These are phyloP conservation scores for Limnephilus lunatus DNA, from an alignment of 2,888 invertebrate genomes.

Conservation along the genomic window DNA sequence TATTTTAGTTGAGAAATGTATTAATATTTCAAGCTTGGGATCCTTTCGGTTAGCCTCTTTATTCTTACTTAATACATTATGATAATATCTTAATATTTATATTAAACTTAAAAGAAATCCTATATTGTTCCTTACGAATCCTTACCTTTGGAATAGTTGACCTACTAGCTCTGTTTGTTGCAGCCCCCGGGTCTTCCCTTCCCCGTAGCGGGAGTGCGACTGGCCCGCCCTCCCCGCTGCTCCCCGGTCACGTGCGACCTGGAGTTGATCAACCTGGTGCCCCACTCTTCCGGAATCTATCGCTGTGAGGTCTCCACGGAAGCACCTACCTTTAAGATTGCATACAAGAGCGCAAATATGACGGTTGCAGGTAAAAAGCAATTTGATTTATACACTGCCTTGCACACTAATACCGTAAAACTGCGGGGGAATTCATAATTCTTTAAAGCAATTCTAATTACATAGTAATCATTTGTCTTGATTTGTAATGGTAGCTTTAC, in stretches of 20 bases:
- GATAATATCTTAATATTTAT: too few relatives aligned
- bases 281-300: constrained; percentile 73
- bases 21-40: too few relatives aligned
- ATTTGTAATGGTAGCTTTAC: too few relatives aligned
- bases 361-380: constrained; percentile 73
- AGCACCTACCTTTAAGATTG: constrained; percentile 74
- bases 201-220: constrained; percentile 56
- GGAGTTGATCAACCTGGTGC: constrained; percentile 70
- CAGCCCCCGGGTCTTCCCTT: constrained; percentile 62
- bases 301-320: constrained; percentile 78
- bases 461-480: too few relatives aligned
- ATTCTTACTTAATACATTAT: too few relatives aligned
- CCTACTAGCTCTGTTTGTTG: constrained; percentile 21
- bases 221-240: constrained; percentile 68
- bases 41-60: neutral
- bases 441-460: too few relatives aligned
- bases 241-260: constrained; percentile 70
- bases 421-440: too few relatives aligned
- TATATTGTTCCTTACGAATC: too few relatives aligned
- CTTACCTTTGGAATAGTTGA: neutral
- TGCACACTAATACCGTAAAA: too few relatives aligned
- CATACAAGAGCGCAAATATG: constrained; percentile 73
- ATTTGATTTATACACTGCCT: neutral
- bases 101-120: too few relatives aligned
- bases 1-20: too few relatives aligned